phyloP scores from a whole-genome alignment of 2,888 invertebrate species.

The Agriopis marginaria region DNA sequence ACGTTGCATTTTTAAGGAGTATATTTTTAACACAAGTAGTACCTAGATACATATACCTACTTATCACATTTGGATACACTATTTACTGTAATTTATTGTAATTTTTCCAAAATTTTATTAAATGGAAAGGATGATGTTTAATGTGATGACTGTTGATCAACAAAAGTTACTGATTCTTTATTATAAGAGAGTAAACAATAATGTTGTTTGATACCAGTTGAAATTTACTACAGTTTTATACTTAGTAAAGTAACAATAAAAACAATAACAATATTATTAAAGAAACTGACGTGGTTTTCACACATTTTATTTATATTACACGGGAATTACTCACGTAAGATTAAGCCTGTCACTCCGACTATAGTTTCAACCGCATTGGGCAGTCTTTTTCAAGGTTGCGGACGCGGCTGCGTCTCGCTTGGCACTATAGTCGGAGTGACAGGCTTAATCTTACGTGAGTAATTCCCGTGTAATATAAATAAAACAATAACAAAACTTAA shows the following conservation, averaged over 20 bases:
- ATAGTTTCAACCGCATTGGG: too few relatives aligned
- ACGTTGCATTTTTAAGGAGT: slow-evolving; percentile 22
- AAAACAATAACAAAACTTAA: neutral
- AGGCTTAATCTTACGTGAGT: too few relatives aligned
- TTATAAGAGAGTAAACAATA: neutral
- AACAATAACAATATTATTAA: neutral
- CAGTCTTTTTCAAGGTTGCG: too few relatives aligned
- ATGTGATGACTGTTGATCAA: too few relatives aligned
- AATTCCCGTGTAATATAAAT: too few relatives aligned
- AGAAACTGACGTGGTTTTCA: too few relatives aligned
- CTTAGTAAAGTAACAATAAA: neutral
- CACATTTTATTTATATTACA: too few relatives aligned
- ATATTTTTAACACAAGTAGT: slow-evolving; percentile 30
- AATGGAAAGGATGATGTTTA: neutral
- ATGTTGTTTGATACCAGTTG: slow-evolving; percentile 1
- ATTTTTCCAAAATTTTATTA: slow-evolving; percentile 23
- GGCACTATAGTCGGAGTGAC: too few relatives aligned
- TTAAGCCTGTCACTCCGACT: too few relatives aligned
- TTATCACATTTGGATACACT: slow-evolving; percentile 31
- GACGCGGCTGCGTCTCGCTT: too few relatives aligned
- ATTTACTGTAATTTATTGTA: slow-evolving; percentile 14
- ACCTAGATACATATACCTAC: slow-evolving; percentile 8
- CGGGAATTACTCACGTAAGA: too few relatives aligned
- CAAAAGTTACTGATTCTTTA: neutral
- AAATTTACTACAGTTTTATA: neutral